Evolutionary conservation across 2,113 vertebrate genomes (phyloP).

Genomic region (Phasianus colchicus): DNA sequence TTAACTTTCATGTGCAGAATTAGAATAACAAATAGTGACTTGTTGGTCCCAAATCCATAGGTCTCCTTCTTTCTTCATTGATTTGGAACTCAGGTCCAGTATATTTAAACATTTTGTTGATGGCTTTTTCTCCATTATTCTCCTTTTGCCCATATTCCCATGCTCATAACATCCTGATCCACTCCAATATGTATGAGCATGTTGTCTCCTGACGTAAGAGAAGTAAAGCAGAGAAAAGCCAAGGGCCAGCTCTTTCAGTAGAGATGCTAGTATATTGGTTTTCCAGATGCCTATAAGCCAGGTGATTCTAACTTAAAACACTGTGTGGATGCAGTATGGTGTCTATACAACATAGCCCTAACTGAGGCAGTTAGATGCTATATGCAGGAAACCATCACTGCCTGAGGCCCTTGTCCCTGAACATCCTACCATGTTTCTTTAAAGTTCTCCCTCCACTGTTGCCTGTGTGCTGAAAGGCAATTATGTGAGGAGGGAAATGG

Average conservation of each 20-base stretch:
- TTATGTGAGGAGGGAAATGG: constrained; percentile 1
- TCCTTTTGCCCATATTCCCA: neutral
- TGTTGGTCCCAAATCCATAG: neutral
- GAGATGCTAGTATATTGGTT: neutral
- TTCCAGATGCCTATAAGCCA: neutral
- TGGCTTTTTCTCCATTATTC: neutral
- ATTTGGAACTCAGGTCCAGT: neutral
- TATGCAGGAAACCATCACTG: neutral
- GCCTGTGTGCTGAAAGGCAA: neutral
- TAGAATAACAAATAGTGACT: neutral
- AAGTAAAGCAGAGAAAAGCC: neutral
- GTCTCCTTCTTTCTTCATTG: neutral
- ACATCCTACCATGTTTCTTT: constrained; percentile 5
- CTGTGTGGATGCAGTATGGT: neutral
- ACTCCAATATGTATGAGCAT: neutral
- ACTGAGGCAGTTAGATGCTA: neutral
- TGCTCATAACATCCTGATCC: neutral
- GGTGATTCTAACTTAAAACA: neutral
- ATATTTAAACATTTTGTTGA: neutral
- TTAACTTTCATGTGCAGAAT: neutral
- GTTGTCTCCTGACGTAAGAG: neutral
- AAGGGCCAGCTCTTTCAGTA: neutral
- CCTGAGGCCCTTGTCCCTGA: neutral
- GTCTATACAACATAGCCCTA: neutral
- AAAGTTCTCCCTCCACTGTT: neutral